Conservation (phyloP, 2,797 vertebrate species). For the Synanceia verrucosa region DNA sequence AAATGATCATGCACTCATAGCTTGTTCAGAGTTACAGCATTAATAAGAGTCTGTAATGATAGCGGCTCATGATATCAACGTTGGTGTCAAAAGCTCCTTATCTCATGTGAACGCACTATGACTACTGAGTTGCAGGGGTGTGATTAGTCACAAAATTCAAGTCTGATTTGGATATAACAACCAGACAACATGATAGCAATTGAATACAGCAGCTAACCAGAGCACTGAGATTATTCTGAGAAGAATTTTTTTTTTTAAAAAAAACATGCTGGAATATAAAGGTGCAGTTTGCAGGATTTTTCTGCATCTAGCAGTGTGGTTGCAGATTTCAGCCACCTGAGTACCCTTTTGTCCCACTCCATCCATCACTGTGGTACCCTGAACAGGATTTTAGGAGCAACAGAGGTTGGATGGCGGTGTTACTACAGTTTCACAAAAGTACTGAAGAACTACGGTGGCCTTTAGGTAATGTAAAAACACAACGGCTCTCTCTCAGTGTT, state of each 20-base stretch:
- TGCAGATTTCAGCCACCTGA: no score
- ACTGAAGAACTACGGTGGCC: no score
- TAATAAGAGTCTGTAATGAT: not conserved
- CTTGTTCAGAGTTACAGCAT: not conserved
- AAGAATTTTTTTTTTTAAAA: no score
- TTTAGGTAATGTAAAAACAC: no score
- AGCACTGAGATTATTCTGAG: not conserved
- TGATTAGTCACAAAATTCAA: not conserved
- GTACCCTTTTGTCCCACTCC: no score
- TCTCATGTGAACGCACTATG: not conserved
- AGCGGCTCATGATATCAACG: not conserved
- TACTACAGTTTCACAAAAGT: no score
- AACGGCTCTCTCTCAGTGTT: no score
- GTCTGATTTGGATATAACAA: not conserved
- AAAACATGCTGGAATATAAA: not conserved
- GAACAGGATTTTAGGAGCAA: no score
- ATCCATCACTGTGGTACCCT: no score
- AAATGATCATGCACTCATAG: not conserved
- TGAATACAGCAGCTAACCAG: not conserved
- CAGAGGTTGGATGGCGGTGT: no score
- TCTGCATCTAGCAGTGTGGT: no score
- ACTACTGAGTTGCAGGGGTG: not conserved
- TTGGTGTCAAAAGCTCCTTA: not conserved
- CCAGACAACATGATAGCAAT: not conserved
- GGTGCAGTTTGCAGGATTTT: no score